These are phyloP conservation scores for Spinibarbus caldwelli DNA, from an alignment of 2,797 vertebrate genomes.

Conservation along the genomic window DNA sequence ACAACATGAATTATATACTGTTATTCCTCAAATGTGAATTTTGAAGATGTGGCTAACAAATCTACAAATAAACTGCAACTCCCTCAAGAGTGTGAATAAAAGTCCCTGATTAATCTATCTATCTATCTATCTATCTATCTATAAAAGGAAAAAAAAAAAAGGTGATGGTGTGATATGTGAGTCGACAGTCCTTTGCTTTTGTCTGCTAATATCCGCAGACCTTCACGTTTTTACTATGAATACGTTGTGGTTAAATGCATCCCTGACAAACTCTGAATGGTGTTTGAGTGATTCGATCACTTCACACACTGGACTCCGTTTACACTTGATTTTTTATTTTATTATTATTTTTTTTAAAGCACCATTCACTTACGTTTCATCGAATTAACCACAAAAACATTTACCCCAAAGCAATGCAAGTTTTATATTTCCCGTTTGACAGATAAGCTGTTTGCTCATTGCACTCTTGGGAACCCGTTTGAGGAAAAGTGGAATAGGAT, in stretches of 20 bases:
- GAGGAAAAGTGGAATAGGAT: neutral
- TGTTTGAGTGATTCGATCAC: neutral
- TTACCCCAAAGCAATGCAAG: neutral
- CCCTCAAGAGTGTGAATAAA: neutral
- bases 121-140: no score
- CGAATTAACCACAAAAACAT: neutral
- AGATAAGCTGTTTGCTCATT: neutral
- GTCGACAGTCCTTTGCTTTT: no score
- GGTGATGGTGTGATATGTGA: no score
- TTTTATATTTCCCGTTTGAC: constrained; percentile 3
- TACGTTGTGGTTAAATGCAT: no score
- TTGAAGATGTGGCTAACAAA: neutral
- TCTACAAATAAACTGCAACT: neutral
- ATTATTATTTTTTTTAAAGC: no score
- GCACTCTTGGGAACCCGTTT: neutral
- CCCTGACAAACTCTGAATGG: neutral
- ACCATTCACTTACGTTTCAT: neutral
- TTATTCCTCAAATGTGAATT: neutral
- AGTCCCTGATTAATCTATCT: neutral
- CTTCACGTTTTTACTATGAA: no score
- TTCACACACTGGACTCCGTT: neutral
- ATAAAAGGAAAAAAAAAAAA: no score
- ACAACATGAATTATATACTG: neutral
- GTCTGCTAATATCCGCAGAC: no score
- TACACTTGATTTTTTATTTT: neutral